These are phyloP conservation scores for Pardalotus punctatus DNA, from an alignment of 2,113 vertebrate species.

Conservation along the genomic window DNA sequence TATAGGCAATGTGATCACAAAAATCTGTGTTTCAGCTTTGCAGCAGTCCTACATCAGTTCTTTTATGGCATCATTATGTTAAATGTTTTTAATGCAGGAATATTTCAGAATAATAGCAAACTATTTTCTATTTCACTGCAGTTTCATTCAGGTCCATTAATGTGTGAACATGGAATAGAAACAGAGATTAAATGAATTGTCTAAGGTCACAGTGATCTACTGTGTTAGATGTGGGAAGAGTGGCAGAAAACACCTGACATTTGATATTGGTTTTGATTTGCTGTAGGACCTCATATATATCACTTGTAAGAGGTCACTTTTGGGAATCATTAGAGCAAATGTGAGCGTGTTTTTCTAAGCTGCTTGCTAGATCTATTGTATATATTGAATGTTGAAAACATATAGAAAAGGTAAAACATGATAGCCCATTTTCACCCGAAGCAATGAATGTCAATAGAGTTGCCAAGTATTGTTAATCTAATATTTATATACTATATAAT, in stretches of 20 bases:
- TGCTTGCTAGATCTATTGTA: neutral
- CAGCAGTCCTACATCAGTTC: conserved; percentile 18
- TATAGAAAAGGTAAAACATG: neutral
- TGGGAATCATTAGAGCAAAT: neutral
- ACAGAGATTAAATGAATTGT: neutral
- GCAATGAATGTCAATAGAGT: neutral
- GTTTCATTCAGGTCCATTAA: conserved; percentile 47
- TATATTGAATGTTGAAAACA: neutral
- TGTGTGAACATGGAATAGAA: neutral
- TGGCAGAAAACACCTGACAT: neutral
- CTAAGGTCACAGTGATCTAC: neutral
- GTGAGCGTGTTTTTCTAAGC: neutral
- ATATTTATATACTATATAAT: neutral
- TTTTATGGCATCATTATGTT: conserved; percentile 58
- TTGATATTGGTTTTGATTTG: neutral
- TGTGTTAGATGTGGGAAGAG: neutral
- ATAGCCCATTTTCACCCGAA: neutral
- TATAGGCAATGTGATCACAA: conserved; percentile 20
- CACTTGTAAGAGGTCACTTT: neutral
- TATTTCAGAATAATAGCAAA: conserved; percentile 58
- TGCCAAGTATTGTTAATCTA: neutral
- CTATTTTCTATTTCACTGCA: conserved; percentile 42
- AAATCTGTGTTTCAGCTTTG: conserved; percentile 32
- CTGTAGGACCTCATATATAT: neutral
- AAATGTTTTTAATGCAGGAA: conserved; percentile 48